phyloP scores from a whole-genome alignment of 2,888 invertebrate species.

The Aspidapion aeneum region DNA sequence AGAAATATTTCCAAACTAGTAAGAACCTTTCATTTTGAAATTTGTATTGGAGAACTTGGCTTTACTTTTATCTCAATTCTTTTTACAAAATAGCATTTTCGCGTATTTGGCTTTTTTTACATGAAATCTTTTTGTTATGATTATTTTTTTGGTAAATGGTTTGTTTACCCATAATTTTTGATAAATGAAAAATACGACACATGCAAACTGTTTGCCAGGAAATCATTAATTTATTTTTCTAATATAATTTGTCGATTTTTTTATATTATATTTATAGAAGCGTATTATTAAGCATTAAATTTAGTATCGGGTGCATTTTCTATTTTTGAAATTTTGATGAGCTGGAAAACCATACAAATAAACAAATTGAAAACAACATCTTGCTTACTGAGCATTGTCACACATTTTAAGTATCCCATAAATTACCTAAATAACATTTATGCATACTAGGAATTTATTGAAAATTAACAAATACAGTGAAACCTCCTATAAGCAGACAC shows the following conservation, averaged over 20 bases:
- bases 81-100: too few species aligned
- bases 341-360: background rate
- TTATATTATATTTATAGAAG: slow-evolving; percentile 2
- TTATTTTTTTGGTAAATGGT: background rate
- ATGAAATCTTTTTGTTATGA: too few species aligned
- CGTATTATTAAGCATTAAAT: background rate
- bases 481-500: too few species aligned
- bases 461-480: too few species aligned
- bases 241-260: background rate
- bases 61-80: too few species aligned
- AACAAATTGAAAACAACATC: slow-evolving; percentile 1
- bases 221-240: slow-evolving; percentile 1
- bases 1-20: too few species aligned
- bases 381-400: background rate
- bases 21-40: too few species aligned
- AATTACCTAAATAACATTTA: too few species aligned
- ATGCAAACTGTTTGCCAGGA: background rate
- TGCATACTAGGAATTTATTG: too few species aligned
- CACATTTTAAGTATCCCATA: too few species aligned
- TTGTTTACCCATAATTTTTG: background rate
- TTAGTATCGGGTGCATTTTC: background rate
- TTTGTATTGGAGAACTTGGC: too few species aligned
- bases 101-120: too few species aligned
- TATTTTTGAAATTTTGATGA: background rate
- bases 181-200: background rate